Base-by-base conservation (phyloP, 2,113 vertebrate genomes). In the Neotoma lepida region DNA sequence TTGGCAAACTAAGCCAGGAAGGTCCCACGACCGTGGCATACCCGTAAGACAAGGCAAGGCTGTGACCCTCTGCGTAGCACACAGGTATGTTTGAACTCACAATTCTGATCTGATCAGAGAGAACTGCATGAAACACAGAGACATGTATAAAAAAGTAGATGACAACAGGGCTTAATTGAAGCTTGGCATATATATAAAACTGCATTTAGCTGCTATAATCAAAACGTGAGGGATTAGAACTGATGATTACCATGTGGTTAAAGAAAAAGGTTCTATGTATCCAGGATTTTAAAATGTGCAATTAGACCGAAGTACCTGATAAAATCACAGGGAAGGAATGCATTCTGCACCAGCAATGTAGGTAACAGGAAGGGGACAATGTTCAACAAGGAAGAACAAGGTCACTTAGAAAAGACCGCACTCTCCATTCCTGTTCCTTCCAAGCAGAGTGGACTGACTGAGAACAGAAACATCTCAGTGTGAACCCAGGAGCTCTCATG, bases 321-420 rank as follows among this genome's bases (percentile, higher is more conserved):
- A 93, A 87, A 64, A 66, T 93, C 96, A 97, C 58, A 97, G 97
- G 98, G 97, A 98, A 97, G 91, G 90, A 97, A 97, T 87, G 94
- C 77, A 88, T 66, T 95, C 84, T 94, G 97, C 89, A 77, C 94
- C 54, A 96, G 96, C 94, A 97, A 96, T 88, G 91, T 95, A 96
- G 97, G 95, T 78, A 94, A 87, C 86, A 91, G 94, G 96, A 96
- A 97, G 86, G 96, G 44, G 97, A 95, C n/a, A 70, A 96, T 63
- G 89, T 81, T 91, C 44, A 71, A n/a, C 70, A 82, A 70, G n/a
- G 63, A 91, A 93, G 28, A 88, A n/a, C 46, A 77, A 91, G 63
- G 41, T 77, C 92, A 44, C 86, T 92, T 86, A 77, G 41, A 81
- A 84, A 87, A 74, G n/a, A 2, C 26, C 63, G 15, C 30, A 12